Evolutionary conservation across 2,113 vertebrate genomes (phyloP).

Genomic region (Brachyistius frenatus): DNA sequence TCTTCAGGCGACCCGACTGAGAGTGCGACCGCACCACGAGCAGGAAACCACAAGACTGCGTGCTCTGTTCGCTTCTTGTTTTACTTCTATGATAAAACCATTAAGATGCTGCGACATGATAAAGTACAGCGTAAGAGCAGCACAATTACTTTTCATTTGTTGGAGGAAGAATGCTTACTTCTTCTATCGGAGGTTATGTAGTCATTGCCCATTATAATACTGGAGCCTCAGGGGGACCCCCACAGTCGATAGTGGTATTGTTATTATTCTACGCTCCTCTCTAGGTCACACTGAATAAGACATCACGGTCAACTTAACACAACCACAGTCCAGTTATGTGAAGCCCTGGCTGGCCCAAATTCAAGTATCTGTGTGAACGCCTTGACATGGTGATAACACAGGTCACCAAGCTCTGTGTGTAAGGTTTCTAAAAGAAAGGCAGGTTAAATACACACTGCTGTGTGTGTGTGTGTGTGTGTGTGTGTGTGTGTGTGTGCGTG

Average conservation of each 20-base stretch:
- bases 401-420: not conserved
- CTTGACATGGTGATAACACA: not conserved
- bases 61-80: not conserved
- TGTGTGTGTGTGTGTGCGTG: too few relatives aligned
- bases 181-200: not conserved
- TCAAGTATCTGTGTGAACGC: constrained; percentile 9
- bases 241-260: not conserved
- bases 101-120: constrained; percentile 3
- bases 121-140: not conserved
- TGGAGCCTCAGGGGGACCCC: not conserved
- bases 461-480: too few relatives aligned
- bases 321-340: not conserved
- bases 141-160: constrained; percentile 21
- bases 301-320: not conserved
- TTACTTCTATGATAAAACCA: constrained; percentile 3
- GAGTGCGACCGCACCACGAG: not conserved
- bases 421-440: not conserved
- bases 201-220: constrained; percentile 2
- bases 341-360: not conserved
- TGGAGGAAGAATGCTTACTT: not conserved
- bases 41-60: constrained; percentile 3
- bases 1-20: not conserved
- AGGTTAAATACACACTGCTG: not conserved
- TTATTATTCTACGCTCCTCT: not conserved
- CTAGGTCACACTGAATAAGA: not conserved